Percentiles rank a stretch among this genome's conserved stretches.
These are phyloP conservation scores for Aphidius ervi DNA, from an alignment of 1,140 invertebrate genomes.

Conservation along the genomic window DNA sequence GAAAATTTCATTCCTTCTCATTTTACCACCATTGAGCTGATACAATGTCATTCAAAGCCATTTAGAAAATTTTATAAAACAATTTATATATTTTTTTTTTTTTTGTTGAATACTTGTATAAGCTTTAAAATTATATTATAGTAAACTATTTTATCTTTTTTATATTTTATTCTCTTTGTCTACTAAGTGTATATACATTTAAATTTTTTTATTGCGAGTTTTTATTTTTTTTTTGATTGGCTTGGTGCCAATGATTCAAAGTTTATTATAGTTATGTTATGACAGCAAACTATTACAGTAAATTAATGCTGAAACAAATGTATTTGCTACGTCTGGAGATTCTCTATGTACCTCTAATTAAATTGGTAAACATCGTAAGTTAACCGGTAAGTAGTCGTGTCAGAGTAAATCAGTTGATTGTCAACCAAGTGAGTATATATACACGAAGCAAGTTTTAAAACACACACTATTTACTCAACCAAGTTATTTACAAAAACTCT, in stretches of 20 bases:
- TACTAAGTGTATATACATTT: no score
- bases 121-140: no score
- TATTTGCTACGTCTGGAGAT: constrained; percentile 32
- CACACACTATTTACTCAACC: no score
- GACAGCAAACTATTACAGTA: constrained; percentile 48
- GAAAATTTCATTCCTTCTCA: not conserved
- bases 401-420: constrained; percentile 35
- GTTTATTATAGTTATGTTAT: constrained; percentile 56
- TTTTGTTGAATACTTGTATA: no score
- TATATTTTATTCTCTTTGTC: no score
- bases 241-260: constrained; percentile 30
- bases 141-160: no score
- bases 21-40: not conserved
- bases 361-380: constrained; percentile 55
- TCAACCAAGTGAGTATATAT: constrained; percentile 7
- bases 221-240: constrained; percentile 19
- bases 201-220: no score
- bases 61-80: no score
- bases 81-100: no score
- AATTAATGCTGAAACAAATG: constrained; percentile 54
- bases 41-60: no score
- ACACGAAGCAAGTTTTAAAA: constrained; percentile 8
- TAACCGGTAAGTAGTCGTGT: constrained; percentile 42
- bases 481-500: no score
- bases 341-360: constrained; percentile 44